Percentiles rank a stretch among this genome's conserved stretches.
phyloP scores from a whole-genome alignment of 2,797 vertebrate species.

The Microchirus variegatus region DNA sequence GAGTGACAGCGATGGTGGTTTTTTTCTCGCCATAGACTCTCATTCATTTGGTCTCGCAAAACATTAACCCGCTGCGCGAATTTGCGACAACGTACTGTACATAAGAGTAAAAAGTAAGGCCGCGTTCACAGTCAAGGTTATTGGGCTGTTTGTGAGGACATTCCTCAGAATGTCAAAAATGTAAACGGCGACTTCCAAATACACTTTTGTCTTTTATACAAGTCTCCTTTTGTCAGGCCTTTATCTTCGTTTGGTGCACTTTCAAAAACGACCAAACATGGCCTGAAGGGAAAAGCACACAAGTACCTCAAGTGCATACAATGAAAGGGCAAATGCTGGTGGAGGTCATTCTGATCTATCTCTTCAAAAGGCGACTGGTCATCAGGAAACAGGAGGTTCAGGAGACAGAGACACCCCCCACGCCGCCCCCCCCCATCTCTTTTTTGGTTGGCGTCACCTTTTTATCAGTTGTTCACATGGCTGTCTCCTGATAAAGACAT shows the following conservation, averaged over 20 bases:
- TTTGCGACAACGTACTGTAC: conserved; percentile 19
- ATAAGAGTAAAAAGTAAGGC: conserved; percentile 1
- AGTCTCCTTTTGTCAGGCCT: background rate
- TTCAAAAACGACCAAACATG: conserved; percentile 8
- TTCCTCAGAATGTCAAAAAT: conserved; percentile 57
- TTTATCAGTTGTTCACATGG: conserved; percentile 62
- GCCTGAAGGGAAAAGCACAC: conserved; percentile 14
- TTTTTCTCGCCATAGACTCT: conserved; percentile 13
- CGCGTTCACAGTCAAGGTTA: conserved; percentile 45
- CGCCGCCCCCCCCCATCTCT: background rate
- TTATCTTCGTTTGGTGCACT: too few relatives aligned
- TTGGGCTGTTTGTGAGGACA: conserved; percentile 39
- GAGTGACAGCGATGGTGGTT: conserved; percentile 18
- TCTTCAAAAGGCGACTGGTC: conserved; percentile 25
- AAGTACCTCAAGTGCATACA: conserved; percentile 10
- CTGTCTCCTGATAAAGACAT: conserved; percentile 63
- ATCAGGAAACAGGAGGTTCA: conserved; percentile 60
- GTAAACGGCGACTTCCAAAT: conserved; percentile 43
- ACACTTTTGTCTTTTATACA: conserved; percentile 34
- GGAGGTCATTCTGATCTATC: conserved; percentile 11
- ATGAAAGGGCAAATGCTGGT: conserved; percentile 7
- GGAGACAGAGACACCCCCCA: conserved; percentile 19
- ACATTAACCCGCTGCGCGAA: conserved; percentile 9
- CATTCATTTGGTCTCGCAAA: conserved; percentile 7
- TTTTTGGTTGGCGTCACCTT: conserved; percentile 45